Evolutionary conservation across 2,888 invertebrate species (phyloP).

Genomic region (Ditula angustiorana): DNA sequence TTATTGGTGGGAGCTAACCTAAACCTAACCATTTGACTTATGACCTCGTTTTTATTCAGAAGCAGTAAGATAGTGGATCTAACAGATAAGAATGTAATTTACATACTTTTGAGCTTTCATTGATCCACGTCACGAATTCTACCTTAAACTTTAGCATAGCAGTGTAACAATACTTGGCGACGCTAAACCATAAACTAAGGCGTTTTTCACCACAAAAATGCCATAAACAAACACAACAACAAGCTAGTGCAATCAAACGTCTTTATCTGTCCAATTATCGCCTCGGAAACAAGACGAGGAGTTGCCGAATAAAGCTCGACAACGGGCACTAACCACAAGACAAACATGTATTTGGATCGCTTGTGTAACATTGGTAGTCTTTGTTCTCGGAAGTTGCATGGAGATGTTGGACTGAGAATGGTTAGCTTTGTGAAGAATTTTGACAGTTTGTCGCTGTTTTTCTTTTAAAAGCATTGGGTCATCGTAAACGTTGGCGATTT

Average conservation of each 20-base stretch:
- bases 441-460: slow-evolving; percentile 9
- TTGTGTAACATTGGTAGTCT: slow-evolving; percentile 6
- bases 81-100: no score
- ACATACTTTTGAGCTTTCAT: no score
- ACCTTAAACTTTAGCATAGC: not conserved
- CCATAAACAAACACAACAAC: slow-evolving; percentile 6
- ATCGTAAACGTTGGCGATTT: not conserved
- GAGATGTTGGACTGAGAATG: slow-evolving; percentile 3
- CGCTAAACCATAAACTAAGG: not conserved
- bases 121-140: not conserved
- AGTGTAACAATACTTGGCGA: not conserved
- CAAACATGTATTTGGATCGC: slow-evolving; percentile 3
- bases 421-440: not conserved
- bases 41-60: no score
- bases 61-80: no score
- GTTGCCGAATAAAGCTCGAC: slow-evolving; percentile 4
- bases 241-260: slow-evolving; percentile 10
- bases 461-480: not conserved
- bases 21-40: no score
- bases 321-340: not conserved
- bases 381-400: slow-evolving; percentile 9
- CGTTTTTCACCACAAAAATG: slow-evolving; percentile 6
- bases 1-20: no score
- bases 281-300: slow-evolving; percentile 20
- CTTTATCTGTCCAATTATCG: slow-evolving; percentile 11